Base-by-base conservation (phyloP, 2,888 invertebrate species). In the Dynastes tityus region DNA sequence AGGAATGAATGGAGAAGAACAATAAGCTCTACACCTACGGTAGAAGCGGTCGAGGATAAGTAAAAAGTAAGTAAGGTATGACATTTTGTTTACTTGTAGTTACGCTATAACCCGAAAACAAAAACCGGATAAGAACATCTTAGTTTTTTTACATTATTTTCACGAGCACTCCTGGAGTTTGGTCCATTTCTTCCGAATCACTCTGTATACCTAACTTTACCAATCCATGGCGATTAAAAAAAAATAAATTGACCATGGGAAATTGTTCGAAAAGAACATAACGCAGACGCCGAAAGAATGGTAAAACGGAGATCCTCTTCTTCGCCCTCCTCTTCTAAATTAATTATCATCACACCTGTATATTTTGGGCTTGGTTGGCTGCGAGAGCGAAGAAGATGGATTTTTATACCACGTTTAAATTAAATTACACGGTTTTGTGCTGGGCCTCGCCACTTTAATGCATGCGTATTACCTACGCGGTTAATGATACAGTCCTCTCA, bases 311-410 rank as follows among this genome's bases (percentile, higher is more conserved):
- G 29, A 22, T 27, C 9, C 9, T 29, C 51, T 29, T 5, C 1
- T 11, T 45, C 9, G 8, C 8, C 11, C 8, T 45, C 45, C 11
- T 11, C 45, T 45, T 45, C 45, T 45, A 68, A 68, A 68, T 68
- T 68, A 68, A 68, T 68, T 68, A 68, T 51, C 13, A 68, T 68
- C 53, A 68, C 68, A 53, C 68, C 68, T 68, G 53, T 45, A 22
- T 22, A 27, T 68, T 51, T 51, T n/a, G 45, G 27, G 29, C 49
- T 16, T 5, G 8, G 63, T 29, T 68, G 51, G 49, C 27, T 68
- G 32, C 32, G 32, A 68, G 68, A n/a, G 27, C 16, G 49, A 27
- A 68, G 53, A 51, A 27, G 61, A 29, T 22, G 6, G 65, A 67
- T 51, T 68, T 68, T 51, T 22, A 51, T 51, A 51, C 51, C 51